These are phyloP conservation scores for Drosophila kepulauana DNA, from an alignment of 1,140 invertebrate genomes.

Conservation along the genomic window DNA sequence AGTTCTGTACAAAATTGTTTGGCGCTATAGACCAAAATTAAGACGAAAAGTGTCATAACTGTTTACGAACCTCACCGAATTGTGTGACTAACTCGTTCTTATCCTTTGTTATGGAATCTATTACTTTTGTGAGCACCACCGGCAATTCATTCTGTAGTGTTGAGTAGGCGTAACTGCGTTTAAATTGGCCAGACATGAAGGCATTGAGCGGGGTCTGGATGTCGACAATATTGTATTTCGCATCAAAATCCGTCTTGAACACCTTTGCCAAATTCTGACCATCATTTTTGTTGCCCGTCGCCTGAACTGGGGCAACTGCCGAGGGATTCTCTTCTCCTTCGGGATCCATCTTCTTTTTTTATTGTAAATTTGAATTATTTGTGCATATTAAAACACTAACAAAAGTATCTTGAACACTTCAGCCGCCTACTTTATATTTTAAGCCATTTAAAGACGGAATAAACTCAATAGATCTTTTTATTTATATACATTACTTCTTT, in stretches of 20 bases:
- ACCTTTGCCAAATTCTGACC: slow-evolving; percentile 24
- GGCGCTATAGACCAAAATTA: slow-evolving; percentile 31
- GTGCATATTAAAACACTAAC: slow-evolving; percentile 14
- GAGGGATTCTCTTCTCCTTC: slow-evolving; percentile 5
- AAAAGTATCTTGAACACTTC: background rate
- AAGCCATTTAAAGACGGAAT: background rate
- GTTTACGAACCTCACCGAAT: slow-evolving; percentile 88
- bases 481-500: slow-evolving; percentile 23
- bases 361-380: slow-evolving; percentile 7
- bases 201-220: slow-evolving; percentile 63
- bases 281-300: background rate
- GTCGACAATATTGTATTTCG: slow-evolving; percentile 80
- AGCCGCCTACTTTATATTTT: slow-evolving; percentile 23
- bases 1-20: slow-evolving; percentile 84
- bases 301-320: background rate
- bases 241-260: slow-evolving; percentile 71
- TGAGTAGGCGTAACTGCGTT: slow-evolving; percentile 93
- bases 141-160: slow-evolving; percentile 95
- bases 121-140: slow-evolving; percentile 95
- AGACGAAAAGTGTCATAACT: background rate
- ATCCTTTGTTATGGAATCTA: slow-evolving; percentile 92
- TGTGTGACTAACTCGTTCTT: slow-evolving; percentile 89
- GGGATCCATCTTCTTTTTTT: slow-evolving; percentile 19
- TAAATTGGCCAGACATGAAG: slow-evolving; percentile 69
- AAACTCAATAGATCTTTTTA: slow-evolving; percentile 17